phyloP scores from a whole-genome alignment of 2,113 vertebrate genomes.

The Scytalopus superciliaris region DNA sequence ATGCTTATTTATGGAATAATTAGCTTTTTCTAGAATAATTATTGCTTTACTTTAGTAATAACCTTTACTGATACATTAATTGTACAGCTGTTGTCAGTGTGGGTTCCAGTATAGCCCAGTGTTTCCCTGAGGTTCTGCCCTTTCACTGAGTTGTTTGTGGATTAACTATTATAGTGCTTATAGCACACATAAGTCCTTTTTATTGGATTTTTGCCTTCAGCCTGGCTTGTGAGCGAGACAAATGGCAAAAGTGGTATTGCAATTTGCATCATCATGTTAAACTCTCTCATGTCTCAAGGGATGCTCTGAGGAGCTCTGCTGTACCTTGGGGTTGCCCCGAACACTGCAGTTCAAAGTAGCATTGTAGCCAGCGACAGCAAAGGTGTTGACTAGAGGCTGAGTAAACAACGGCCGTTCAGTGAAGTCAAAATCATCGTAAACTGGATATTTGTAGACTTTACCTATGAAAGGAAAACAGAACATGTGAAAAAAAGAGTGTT shows the following conservation, averaged over 20 bases:
- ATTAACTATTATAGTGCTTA: not conserved
- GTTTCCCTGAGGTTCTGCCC: not conserved
- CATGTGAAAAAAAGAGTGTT: not conserved
- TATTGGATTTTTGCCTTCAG: not conserved
- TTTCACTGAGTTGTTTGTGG: not conserved
- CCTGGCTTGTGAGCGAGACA: not conserved
- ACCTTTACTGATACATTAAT: not conserved
- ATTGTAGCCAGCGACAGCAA: constrained; percentile 92
- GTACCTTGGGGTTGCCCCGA: constrained; percentile 94
- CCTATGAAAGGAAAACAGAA: constrained; percentile 60
- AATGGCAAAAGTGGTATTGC: not conserved
- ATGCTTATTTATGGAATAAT: not conserved
- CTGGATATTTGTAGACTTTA: constrained; percentile 87
- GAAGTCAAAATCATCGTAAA: constrained; percentile 89
- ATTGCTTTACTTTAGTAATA: not conserved
- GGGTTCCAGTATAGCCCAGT: not conserved
- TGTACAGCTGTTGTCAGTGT: not conserved
- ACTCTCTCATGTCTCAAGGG: rapidly evolving
- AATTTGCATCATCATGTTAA: not conserved
- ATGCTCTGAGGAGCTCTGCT: not conserved
- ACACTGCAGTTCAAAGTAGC: constrained; percentile 94
- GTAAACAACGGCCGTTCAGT: constrained; percentile 90
- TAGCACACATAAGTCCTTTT: not conserved
- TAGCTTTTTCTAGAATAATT: not conserved
- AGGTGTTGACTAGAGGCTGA: constrained; percentile 90